These are phyloP conservation scores for Leptatherina wallacei DNA, from an alignment of 2,797 vertebrate genomes.

Conservation along the genomic window DNA sequence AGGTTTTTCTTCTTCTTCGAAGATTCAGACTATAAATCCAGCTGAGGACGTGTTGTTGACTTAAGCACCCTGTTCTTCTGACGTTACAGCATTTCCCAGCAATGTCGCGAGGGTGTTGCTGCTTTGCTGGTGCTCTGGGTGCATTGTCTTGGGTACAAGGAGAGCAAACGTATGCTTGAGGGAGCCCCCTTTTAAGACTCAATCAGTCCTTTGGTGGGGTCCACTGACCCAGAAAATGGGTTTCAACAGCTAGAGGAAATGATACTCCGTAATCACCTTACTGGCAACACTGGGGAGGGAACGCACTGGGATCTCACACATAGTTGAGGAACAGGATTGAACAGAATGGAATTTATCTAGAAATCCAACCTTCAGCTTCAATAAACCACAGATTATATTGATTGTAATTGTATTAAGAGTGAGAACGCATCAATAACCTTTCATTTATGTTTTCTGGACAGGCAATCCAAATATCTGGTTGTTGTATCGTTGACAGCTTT, in stretches of 20 bases:
- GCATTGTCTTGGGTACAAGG: constrained; percentile 61
- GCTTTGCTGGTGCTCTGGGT: constrained; percentile 35
- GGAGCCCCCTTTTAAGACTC: constrained; percentile 84
- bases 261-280: constrained; percentile 87
- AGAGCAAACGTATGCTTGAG: constrained; percentile 72
- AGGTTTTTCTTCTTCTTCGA: neutral
- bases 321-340: constrained; percentile 12
- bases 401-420: constrained; percentile 1
- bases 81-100: constrained; percentile 39
- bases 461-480: constrained; percentile 1
- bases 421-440: neutral
- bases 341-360: neutral
- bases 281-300: constrained; percentile 77
- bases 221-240: constrained; percentile 92
- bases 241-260: constrained; percentile 90
- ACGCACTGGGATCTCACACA: constrained; percentile 69
- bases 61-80: constrained; percentile 16
- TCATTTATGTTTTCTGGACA: constrained; percentile 1
- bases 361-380: neutral
- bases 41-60: constrained; percentile 18
- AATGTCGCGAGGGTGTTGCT: constrained; percentile 29
- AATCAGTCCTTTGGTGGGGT: constrained; percentile 88
- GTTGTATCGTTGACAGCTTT: constrained; percentile 31
- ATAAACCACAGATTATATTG: neutral
- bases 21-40: constrained; percentile 9